Conservation (phyloP, 1,140 invertebrate species). For the Brachionus angularis region DNA sequence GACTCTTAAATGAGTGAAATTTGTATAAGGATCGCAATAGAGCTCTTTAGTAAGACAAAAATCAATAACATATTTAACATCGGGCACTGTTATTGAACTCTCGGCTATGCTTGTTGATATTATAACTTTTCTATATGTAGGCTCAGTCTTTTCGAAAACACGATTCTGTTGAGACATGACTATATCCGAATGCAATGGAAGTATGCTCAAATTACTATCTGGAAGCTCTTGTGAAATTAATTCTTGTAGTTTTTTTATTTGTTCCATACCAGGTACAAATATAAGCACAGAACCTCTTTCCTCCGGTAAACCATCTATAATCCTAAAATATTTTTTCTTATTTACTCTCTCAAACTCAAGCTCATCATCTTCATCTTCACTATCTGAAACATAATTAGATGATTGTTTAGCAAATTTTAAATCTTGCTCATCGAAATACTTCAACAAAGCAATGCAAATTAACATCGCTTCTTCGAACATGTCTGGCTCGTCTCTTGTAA, state of each 20-base stretch:
- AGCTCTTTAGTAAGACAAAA: conserved; percentile 85
- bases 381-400: not conserved
- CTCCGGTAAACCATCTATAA: conserved; percentile 49
- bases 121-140: conserved; percentile 55
- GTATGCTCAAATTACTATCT: conserved; percentile 44
- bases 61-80: conserved; percentile 70
- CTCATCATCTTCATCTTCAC: not conserved
- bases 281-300: conserved; percentile 65
- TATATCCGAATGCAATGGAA: conserved; percentile 55
- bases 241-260: conserved; percentile 47
- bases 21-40: conserved; percentile 68
- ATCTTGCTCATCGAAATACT: conserved; percentile 1
- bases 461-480: conserved; percentile 17
- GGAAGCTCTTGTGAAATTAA: conserved; percentile 29
- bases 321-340: conserved; percentile 46
- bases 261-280: conserved; percentile 63
- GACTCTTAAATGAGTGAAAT: conserved; percentile 73
- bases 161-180: conserved; percentile 53
- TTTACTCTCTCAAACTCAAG: conserved; percentile 31
- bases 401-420: not conserved
- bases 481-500: conserved; percentile 3
- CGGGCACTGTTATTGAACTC: conserved; percentile 58
- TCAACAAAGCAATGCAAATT: not conserved
- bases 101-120: conserved; percentile 59
- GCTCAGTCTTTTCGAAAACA: conserved; percentile 49